Percentiles rank a stretch among this genome's conserved stretches.
Evolutionary conservation across 2,888 invertebrate species (phyloP).

Genomic region (Beris chalybata): DNA sequence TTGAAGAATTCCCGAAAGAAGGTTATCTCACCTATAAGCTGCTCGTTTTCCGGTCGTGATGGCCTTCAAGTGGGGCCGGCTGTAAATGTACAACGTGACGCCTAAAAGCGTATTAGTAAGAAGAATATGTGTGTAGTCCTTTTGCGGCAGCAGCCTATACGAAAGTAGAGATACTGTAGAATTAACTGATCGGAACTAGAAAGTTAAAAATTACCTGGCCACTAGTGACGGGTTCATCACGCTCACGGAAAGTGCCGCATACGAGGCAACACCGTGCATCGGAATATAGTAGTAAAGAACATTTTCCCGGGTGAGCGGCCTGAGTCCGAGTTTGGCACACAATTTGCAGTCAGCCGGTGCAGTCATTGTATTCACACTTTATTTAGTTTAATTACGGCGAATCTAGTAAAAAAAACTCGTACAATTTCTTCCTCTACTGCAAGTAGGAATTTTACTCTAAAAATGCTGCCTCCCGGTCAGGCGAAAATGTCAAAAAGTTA

Average conservation of each 20-base stretch:
- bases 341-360: conserved; percentile 44
- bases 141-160: conserved; percentile 70
- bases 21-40: conserved; percentile 64
- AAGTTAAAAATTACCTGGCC: conserved; percentile 61
- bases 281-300: conserved; percentile 76
- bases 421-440: neutral
- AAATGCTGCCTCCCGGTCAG: conserved; percentile 16
- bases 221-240: conserved; percentile 82
- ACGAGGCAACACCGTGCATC: conserved; percentile 72
- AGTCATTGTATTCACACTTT: conserved; percentile 8
- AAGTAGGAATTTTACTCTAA: neutral
- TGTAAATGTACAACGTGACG: conserved; percentile 80
- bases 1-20: neutral
- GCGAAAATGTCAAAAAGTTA: conserved; percentile 30
- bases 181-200: neutral
- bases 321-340: conserved; percentile 57
- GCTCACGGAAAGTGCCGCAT: conserved; percentile 77
- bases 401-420: neutral
- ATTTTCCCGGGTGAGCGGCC: conserved; percentile 72
- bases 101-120: conserved; percentile 81
- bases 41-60: conserved; percentile 65
- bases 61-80: conserved; percentile 73
- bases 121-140: conserved; percentile 79
- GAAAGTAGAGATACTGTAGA: conserved; percentile 8
- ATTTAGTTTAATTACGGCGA: neutral